Evolutionary conservation across 2,888 invertebrate genomes (phyloP), one percentile per base, ranked within the genome.

Genomic region (Callosobruchus maculatus): DNA sequence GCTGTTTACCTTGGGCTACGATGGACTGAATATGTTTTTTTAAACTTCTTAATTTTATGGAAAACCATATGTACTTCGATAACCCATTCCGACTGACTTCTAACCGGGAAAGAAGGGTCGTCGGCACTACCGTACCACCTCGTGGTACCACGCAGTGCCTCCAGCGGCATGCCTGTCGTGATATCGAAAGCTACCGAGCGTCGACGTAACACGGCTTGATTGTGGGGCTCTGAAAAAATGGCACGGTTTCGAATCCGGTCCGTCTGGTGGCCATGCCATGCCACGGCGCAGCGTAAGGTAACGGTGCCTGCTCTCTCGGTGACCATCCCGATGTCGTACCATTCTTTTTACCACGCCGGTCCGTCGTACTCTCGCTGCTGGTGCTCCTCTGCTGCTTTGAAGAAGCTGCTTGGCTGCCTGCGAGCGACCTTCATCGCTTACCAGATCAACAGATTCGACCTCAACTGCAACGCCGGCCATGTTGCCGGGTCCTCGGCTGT

Each of bases 391-490:
- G 13, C 49, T 49, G 1, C 49, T 49, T 49, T 18, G 18, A 49
- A 49, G 49, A 49, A 49, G 49, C 49, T 49, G 49, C 49, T 1
- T 49, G 3, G 9, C 13, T 13, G 49, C 49, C 49, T 49, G 49
- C 49, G 80, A 49, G 1, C 83, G 84, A 82, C 84, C 84, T 84
- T 85, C 83, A 83, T 80, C 81, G 81, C 78, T 82, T 81, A 82
- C 81, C 81, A 83, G 83, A 84, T 84, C 84, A 83, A 84, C 82
- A 83, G 83, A 84, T 83, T 83, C 84, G 84, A 84, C 84, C 84
- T 84, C 84, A 81, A 81, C 80, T 74, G 76, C 74, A 75, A 13
- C 13, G 49, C 13, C 9, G 13, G 49, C 49, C 9, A 1, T 49
- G 49, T 49, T 13, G 49, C 49, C 49, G 13, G 26, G 7, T 26